phyloP scores from a whole-genome alignment of 2,797 vertebrate genomes.

The Epinephelus coioides region DNA sequence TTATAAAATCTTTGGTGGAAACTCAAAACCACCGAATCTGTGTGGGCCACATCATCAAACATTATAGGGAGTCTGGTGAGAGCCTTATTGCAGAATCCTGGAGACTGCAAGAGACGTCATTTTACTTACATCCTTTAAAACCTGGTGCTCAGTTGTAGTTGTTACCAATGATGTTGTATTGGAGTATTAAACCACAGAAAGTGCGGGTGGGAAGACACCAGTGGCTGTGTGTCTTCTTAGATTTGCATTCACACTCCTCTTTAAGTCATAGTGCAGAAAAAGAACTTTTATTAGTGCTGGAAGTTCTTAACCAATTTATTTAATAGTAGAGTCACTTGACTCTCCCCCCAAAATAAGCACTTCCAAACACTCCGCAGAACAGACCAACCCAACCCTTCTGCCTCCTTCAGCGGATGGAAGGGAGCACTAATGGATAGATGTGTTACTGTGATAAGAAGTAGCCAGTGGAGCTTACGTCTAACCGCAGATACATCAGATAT shows the following conservation, averaged over 20 bases:
- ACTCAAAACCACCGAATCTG: slow-evolving; percentile 77
- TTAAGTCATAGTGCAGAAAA: slow-evolving; percentile 2
- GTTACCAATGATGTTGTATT: slow-evolving; percentile 27
- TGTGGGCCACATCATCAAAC: slow-evolving; percentile 74
- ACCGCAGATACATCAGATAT: slow-evolving; percentile 64
- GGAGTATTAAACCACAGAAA: slow-evolving; percentile 8
- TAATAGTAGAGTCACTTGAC: slow-evolving; percentile 2
- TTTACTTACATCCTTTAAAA: slow-evolving; percentile 60
- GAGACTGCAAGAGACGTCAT: slow-evolving; percentile 26
- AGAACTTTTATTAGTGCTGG: slow-evolving; percentile 15
- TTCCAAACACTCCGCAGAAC: slow-evolving; percentile 11
- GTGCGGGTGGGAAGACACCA: not conserved
- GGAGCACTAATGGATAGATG: slow-evolving; percentile 69
- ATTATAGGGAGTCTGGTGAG: slow-evolving; percentile 47
- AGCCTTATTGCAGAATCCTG: slow-evolving; percentile 48
- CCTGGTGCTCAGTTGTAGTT: slow-evolving; percentile 35
- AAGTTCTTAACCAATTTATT: slow-evolving; percentile 26
- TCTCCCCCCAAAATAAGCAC: not conserved
- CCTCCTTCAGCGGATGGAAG: slow-evolving; percentile 24
- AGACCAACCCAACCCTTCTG: slow-evolving; percentile 31
- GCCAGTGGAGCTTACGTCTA: slow-evolving; percentile 33
- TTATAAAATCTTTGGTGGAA: slow-evolving; percentile 78
- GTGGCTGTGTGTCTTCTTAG: slow-evolving; percentile 9
- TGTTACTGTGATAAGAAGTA: slow-evolving; percentile 67
- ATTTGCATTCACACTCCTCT: not conserved